Percentiles rank a stretch among this genome's conserved stretches.
These are phyloP conservation scores for Geotria australis DNA, from an alignment of 2,797 vertebrate genomes.

Conservation along the genomic window DNA sequence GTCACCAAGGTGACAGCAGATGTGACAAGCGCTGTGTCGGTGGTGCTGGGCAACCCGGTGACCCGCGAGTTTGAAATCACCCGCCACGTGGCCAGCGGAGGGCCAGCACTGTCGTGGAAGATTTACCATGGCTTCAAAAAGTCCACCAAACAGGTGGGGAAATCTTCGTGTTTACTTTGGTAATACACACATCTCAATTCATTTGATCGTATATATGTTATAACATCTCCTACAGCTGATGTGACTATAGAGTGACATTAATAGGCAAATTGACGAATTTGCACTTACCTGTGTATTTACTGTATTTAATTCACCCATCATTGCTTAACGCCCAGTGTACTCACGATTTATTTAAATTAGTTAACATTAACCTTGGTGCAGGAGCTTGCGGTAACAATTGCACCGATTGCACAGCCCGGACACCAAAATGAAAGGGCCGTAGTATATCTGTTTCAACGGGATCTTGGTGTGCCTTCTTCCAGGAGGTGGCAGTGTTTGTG, in stretches of 20 bases:
- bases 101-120: slow-evolving; percentile 72
- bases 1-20: slow-evolving; percentile 96
- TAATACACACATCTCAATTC: no score
- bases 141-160: slow-evolving; percentile 76
- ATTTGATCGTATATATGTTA: not conserved
- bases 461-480: not conserved
- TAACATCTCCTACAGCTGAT: no score
- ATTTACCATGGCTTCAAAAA: slow-evolving; percentile 95
- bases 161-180: no score
- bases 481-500: slow-evolving; percentile 98
- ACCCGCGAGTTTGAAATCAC: slow-evolving; percentile 92
- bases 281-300: not conserved
- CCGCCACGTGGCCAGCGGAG: slow-evolving; percentile 72
- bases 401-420: no score
- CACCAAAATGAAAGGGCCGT: no score
- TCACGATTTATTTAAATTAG: no score
- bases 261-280: not conserved
- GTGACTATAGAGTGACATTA: not conserved
- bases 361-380: no score
- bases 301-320: not conserved
- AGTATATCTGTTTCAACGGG: no score
- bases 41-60: slow-evolving; percentile 69
- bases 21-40: slow-evolving; percentile 58
- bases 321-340: not conserved
- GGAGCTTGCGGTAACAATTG: no score